Conservation (phyloP, 1,140 invertebrate species). For the Ericerus pela region DNA sequence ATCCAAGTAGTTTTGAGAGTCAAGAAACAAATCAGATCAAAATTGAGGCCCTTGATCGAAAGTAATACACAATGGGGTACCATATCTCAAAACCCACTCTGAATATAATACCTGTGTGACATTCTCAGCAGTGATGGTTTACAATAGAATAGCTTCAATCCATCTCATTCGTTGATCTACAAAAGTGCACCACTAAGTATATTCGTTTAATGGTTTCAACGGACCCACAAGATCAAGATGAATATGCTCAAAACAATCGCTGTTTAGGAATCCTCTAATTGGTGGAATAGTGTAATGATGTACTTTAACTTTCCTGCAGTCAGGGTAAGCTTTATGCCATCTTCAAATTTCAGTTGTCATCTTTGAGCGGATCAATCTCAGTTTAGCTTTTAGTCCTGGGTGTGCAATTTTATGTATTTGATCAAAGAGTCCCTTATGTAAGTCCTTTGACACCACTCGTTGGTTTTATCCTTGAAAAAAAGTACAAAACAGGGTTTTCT, state of each 20-base stretch:
- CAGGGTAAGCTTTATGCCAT: conserved; percentile 21
- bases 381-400: conserved; percentile 25
- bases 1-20: neutral
- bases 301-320: conserved; percentile 23
- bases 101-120: conserved; percentile 18
- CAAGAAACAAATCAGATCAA: conserved; percentile 15
- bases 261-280: conserved; percentile 20
- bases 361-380: conserved; percentile 26
- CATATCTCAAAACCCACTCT: conserved; percentile 27
- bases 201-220: conserved; percentile 20
- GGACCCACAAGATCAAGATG: conserved; percentile 35
- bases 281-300: neutral
- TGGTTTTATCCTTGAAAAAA: neutral
- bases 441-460: neutral
- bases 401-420: conserved; percentile 27
- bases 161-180: conserved; percentile 28
- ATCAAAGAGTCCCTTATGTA: conserved; percentile 21
- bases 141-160: conserved; percentile 25
- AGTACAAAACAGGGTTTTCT: neutral
- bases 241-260: conserved; percentile 24
- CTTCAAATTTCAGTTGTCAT: conserved; percentile 23
- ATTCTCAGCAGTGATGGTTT: conserved; percentile 26
- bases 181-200: conserved; percentile 24
- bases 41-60: conserved; percentile 29
- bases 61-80: conserved; percentile 24